Evolutionary conservation across 2,888 invertebrate species (phyloP).

Genomic region (Drosophila seclusa): DNA sequence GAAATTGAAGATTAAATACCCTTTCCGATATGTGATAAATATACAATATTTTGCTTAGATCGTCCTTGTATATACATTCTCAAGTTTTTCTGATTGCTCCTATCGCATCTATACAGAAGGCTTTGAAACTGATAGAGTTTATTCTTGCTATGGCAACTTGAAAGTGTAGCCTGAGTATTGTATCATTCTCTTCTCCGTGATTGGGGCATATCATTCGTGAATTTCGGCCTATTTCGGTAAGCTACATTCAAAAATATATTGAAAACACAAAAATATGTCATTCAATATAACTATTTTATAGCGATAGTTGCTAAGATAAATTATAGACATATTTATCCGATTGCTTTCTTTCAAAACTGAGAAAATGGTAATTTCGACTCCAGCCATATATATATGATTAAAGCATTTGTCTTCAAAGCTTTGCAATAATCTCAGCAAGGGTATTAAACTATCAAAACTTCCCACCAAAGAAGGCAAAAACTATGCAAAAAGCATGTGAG

Average conservation of each 20-base stretch:
- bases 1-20: constrained; percentile 1
- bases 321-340: not conserved
- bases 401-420: not conserved
- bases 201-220: not conserved
- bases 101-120: not conserved
- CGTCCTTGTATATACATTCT: not conserved
- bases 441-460: constrained; percentile 1
- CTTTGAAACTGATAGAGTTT: not conserved
- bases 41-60: not conserved
- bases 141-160: not conserved
- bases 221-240: not conserved
- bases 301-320: not conserved
- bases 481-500: constrained; percentile 14
- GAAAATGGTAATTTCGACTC: not conserved
- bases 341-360: not conserved
- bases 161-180: not conserved
- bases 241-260: not conserved
- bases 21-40: not conserved
- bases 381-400: no score
- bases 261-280: not conserved
- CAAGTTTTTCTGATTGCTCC: not conserved
- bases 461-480: constrained; percentile 21
- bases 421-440: not conserved
- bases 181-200: not conserved
- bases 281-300: not conserved